A percentile compares a stretch with the other conserved stretches of the same genome.
phyloP scores from a whole-genome alignment of 2,113 vertebrate species.

The Anser brachyrhynchus region DNA sequence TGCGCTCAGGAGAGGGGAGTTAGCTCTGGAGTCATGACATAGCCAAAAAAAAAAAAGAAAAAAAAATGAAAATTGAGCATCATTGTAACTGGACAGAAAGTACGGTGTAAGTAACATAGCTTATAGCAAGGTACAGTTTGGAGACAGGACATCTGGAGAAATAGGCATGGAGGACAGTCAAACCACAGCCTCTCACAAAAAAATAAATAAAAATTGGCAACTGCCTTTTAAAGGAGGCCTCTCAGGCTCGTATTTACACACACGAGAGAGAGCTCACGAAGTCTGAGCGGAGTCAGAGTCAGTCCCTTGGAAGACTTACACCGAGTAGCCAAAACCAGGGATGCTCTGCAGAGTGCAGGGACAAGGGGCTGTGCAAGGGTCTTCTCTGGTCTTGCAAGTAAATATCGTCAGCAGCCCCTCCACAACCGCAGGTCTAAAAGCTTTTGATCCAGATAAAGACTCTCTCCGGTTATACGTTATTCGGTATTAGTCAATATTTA shows the following conservation, averaged over 20 bases:
- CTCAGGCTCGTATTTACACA: background rate
- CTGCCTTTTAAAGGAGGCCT: background rate
- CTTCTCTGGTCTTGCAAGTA: background rate
- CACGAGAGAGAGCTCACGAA: rapidly evolving
- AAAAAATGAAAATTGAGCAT: rapidly evolving
- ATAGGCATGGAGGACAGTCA: background rate
- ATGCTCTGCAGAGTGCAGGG: background rate
- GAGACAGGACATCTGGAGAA: background rate
- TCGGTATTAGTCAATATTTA: slow-evolving; percentile 35
- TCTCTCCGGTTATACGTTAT: background rate
- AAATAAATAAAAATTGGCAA: background rate
- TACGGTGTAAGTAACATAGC: background rate
- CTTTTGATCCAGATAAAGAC: slow-evolving; percentile 22
- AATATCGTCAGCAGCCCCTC: background rate
- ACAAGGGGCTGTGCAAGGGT: background rate
- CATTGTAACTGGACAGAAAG: background rate
- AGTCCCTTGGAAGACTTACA: background rate
- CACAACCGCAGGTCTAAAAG: background rate
- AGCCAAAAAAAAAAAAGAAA: background rate
- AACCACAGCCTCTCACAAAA: background rate
- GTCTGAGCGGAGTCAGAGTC: background rate
- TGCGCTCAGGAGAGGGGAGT: rapidly evolving
- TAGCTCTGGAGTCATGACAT: background rate
- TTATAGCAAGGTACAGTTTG: background rate
- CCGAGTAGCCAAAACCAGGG: background rate